Evolutionary conservation across 35 echinoderm and acorn worm genomes (phyloP).

Genomic region (Acanthaster planci): DNA sequence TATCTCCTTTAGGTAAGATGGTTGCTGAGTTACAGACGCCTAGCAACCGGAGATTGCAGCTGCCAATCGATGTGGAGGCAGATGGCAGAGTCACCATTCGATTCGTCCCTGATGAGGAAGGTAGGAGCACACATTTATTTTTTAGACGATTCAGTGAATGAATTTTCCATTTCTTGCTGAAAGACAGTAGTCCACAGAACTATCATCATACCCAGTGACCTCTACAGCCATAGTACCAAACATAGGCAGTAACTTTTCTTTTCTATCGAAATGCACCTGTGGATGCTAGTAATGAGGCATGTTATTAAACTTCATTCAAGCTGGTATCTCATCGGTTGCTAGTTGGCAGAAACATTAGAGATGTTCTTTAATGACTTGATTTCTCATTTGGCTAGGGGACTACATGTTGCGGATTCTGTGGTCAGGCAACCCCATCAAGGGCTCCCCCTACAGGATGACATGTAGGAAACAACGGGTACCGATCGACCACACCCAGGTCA

Average conservation of each 20-base stretch:
- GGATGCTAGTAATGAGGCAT: too few species aligned
- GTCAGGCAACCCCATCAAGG: constrained; percentile 58
- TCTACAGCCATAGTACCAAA: too few species aligned
- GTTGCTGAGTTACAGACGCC: constrained; percentile 44
- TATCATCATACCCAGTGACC: too few species aligned
- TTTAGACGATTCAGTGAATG: too few species aligned
- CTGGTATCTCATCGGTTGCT: too few species aligned
- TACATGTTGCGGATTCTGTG: constrained; percentile 52
- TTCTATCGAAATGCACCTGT: too few species aligned
- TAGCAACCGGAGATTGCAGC: constrained; percentile 13
- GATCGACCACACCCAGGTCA: constrained; percentile 73
- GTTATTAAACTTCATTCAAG: too few species aligned
- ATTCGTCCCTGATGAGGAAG: constrained; percentile 63
- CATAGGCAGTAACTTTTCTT: too few species aligned
- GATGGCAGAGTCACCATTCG: constrained; percentile 44
- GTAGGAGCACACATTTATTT: constrained; percentile 1
- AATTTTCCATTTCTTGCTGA: too few species aligned
- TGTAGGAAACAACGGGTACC: constrained; percentile 61
- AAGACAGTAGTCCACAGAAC: too few species aligned
- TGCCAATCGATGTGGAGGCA: constrained; percentile 45
- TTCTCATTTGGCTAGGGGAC: constrained; percentile 49
- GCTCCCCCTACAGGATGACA: constrained; percentile 67
- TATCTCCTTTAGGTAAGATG: constrained; percentile 45
- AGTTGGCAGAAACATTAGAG: too few species aligned
- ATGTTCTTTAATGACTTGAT: too few species aligned